Evolutionary conservation across 1,140 invertebrate species (phyloP).

Genomic region (Aphaenogaster rudis): DNA sequence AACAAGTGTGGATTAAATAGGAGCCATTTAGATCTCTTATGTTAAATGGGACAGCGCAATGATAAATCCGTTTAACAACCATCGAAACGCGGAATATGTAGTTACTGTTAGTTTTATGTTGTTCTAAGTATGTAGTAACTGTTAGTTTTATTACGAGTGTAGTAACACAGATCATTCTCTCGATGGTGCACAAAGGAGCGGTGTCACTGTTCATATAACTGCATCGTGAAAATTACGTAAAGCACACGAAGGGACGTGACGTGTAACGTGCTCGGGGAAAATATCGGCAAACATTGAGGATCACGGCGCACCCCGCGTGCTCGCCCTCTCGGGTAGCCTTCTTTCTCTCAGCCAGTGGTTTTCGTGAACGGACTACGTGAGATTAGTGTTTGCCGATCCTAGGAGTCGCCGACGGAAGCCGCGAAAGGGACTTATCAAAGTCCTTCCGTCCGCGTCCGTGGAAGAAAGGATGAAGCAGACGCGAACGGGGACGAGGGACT

Average conservation of each 20-base stretch:
- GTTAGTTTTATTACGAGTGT: neutral
- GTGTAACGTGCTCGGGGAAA: neutral
- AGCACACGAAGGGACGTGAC: conserved; percentile 1
- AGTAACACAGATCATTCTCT: neutral
- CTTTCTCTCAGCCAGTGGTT: neutral
- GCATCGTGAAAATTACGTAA: conserved; percentile 19
- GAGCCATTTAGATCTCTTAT: neutral
- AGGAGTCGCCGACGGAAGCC: neutral
- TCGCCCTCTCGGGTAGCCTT: neutral
- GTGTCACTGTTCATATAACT: conserved; percentile 10
- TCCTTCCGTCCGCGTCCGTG: neutral
- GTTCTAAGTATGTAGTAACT: no score
- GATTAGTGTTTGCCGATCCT: conserved; percentile 27
- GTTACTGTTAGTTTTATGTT: neutral
- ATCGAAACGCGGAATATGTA: neutral
- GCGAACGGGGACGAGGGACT: neutral
- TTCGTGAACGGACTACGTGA: conserved; percentile 31
- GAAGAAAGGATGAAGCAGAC: conserved; percentile 27
- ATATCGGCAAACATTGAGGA: conserved; percentile 36
- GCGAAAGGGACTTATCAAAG: conserved; percentile 63
- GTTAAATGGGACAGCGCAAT: neutral
- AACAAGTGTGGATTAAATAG: conserved; percentile 1
- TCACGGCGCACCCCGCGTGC: neutral
- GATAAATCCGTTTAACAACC: conserved; percentile 12
- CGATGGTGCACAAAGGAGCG: neutral